Conservation (phyloP, 2,888 invertebrate species). For the Cephus sareptanus region DNA sequence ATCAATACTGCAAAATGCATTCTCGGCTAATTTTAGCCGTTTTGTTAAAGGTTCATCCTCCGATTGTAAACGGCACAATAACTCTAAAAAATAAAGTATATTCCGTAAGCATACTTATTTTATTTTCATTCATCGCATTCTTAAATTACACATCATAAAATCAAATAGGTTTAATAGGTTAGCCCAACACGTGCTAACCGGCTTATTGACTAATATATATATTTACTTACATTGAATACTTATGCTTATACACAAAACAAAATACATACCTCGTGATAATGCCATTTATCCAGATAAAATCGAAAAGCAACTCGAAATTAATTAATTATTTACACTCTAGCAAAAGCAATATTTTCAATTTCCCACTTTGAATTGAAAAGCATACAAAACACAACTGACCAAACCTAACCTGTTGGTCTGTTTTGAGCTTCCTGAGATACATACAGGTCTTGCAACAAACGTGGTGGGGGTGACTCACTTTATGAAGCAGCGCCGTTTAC, state of each 20-base stretch:
- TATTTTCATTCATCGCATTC: background rate
- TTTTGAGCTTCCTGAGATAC: background rate
- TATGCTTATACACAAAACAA: slow-evolving; percentile 9
- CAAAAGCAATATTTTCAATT: too few species aligned
- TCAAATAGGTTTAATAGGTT: background rate
- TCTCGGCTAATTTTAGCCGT: slow-evolving; percentile 69
- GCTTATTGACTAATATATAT: slow-evolving; percentile 2
- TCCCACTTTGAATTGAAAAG: background rate
- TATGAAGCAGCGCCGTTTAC: too few species aligned
- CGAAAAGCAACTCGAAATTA: background rate
- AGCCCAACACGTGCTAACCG: background rate
- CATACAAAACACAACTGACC: background rate
- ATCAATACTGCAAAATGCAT: slow-evolving; percentile 67
- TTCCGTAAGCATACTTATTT: background rate
- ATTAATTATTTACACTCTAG: background rate
- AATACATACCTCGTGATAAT: slow-evolving; percentile 32
- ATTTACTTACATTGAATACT: slow-evolving; percentile 16
- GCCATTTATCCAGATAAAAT: slow-evolving; percentile 17
- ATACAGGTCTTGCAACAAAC: too few species aligned
- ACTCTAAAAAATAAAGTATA: slow-evolving; percentile 53
- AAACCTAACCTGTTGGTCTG: background rate
- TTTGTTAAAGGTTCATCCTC: slow-evolving; percentile 67
- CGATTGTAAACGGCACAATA: slow-evolving; percentile 67
- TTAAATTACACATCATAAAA: background rate
- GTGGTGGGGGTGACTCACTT: too few species aligned